Evolutionary conservation across 2,797 vertebrate species (phyloP).

Genomic region (Eremophila alpestris): DNA sequence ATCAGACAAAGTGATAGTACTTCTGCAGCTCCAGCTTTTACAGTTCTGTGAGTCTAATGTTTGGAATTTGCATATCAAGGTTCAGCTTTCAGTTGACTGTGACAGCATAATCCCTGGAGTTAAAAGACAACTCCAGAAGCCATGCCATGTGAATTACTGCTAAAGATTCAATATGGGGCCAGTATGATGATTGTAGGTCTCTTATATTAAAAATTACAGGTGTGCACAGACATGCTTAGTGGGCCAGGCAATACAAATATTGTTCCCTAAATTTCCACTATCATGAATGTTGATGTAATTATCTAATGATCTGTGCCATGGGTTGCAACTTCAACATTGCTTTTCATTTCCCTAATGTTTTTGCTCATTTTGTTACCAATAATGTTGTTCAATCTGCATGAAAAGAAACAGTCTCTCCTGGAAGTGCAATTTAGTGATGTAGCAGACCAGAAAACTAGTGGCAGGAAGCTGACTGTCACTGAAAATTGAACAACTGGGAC

Average conservation of each 20-base stretch:
- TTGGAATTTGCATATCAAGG: conserved; percentile 51
- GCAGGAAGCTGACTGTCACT: conserved; percentile 38
- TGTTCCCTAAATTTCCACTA: conserved; percentile 61
- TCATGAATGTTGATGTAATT: conserved; percentile 65
- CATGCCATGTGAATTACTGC: conserved; percentile 46
- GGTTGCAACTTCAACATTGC: conserved; percentile 40
- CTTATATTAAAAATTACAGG: conserved; percentile 62
- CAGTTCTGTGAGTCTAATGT: conserved; percentile 34
- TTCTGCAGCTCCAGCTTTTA: conserved; percentile 15
- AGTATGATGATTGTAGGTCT: conserved; percentile 16
- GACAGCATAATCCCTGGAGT: conserved; percentile 60
- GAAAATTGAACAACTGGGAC: conserved; percentile 50
- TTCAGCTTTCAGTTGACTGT: conserved; percentile 49
- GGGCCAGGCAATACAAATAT: conserved; percentile 41
- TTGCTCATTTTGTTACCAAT: conserved; percentile 42
- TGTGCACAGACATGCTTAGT: conserved; percentile 30
- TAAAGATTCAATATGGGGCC: conserved; percentile 32
- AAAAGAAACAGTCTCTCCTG: conserved; percentile 19
- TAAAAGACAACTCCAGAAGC: conserved; percentile 65
- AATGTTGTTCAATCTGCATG: conserved; percentile 26
- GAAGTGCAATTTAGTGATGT: conserved; percentile 39
- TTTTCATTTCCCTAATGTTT: conserved; percentile 65
- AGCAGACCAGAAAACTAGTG: conserved; percentile 48
- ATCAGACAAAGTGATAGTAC: neutral
- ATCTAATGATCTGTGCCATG: conserved; percentile 62